Evolutionary conservation across 2,113 vertebrate species (phyloP).

Genomic region (Equus przewalskii): DNA sequence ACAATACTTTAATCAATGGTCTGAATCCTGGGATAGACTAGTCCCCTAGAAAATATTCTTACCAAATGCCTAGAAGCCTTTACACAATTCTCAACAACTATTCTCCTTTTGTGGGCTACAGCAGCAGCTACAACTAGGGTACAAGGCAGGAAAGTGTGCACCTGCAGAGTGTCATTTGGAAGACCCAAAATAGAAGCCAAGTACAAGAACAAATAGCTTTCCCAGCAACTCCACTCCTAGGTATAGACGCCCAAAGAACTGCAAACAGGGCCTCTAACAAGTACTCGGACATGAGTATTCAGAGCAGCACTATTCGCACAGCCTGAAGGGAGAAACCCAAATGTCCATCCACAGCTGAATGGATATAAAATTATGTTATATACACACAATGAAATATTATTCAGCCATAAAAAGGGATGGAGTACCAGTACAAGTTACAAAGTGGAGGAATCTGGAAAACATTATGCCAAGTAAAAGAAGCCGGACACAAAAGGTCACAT

Average conservation of each 20-base stretch:
- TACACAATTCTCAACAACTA: background rate
- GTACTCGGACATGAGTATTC: background rate
- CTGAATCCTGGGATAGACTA: background rate
- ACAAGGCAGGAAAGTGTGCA: background rate
- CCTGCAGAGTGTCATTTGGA: background rate
- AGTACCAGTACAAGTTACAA: background rate
- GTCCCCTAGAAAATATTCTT: background rate
- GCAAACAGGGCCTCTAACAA: background rate
- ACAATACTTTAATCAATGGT: background rate
- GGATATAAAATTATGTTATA: background rate
- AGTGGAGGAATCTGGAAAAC: background rate
- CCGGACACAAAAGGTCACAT: background rate
- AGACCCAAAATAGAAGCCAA: background rate
- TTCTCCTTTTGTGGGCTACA: background rate
- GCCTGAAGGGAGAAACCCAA: background rate
- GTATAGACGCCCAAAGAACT: background rate
- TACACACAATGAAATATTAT: background rate
- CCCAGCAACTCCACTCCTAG: background rate
- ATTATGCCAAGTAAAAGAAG: background rate
- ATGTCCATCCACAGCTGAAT: background rate
- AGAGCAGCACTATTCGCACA: background rate
- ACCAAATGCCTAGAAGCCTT: background rate
- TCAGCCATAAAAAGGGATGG: conserved; percentile 9
- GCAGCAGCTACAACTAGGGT: background rate
- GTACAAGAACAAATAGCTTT: background rate